A percentile compares a stretch with the other conserved stretches of the same genome.
These are phyloP conservation scores for Megaptera novaeangliae DNA, from an alignment of 2,113 vertebrate genomes.

Conservation along the genomic window DNA sequence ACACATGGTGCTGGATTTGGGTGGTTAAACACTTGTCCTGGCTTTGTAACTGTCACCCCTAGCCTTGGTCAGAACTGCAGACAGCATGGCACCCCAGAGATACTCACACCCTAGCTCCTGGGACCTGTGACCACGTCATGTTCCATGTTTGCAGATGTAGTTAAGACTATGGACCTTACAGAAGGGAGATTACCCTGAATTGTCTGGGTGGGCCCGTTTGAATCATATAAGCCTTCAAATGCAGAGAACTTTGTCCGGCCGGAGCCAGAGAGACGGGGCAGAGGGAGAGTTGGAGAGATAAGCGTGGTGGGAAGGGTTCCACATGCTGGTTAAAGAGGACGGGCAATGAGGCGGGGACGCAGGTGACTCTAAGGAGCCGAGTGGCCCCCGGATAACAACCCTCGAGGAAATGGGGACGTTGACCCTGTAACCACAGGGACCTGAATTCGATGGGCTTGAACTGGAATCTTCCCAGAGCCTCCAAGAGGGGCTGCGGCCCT, in stretches of 20 bases:
- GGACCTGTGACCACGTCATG: accelerated
- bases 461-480: not conserved
- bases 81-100: not conserved
- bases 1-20: too few species aligned
- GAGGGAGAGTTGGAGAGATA: not conserved
- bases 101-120: not conserved
- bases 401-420: not conserved
- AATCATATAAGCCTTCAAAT: not conserved
- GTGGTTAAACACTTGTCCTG: not conserved
- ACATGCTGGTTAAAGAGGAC: not conserved
- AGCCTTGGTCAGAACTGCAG: not conserved
- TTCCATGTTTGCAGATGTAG: not conserved
- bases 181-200: not conserved
- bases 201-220: too few species aligned
- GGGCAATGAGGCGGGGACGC: not conserved
- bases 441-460: not conserved
- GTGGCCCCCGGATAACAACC: not conserved
- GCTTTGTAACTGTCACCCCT: not conserved
- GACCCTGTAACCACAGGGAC: not conserved
- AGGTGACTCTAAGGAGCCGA: too few species aligned
- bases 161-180: too few species aligned
- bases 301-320: not conserved
- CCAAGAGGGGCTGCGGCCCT: not conserved
- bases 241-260: not conserved
- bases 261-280: not conserved